Evolutionary conservation across 92 coral and sea anemone genomes (phyloP).

Genomic region (Epizoanthus stellaris): DNA sequence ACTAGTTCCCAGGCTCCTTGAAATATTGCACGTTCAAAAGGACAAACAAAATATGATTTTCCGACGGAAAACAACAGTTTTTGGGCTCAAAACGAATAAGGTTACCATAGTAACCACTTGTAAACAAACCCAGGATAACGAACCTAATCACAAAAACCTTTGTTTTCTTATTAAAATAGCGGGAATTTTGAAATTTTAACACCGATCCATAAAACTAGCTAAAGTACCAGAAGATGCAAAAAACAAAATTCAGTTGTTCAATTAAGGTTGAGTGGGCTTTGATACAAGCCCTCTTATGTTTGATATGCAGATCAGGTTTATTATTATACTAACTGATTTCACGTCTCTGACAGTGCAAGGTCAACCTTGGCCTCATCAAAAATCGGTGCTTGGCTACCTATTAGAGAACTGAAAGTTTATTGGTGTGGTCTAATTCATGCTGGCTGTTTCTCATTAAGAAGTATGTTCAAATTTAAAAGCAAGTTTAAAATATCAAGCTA

Average conservation of each 20-base stretch:
- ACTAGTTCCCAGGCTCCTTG: constrained; percentile 18
- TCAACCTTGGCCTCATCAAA: no score
- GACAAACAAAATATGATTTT: neutral
- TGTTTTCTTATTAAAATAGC: neutral
- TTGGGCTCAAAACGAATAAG: neutral
- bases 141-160: neutral
- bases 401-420: no score
- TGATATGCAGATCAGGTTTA: no score
- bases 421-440: no score
- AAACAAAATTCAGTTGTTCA: neutral
- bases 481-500: no score
- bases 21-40: neutral
- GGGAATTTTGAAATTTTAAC: neutral
- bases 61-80: neutral
- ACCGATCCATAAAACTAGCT: neutral
- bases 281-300: no score
- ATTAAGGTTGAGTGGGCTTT: no score
- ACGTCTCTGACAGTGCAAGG: no score
- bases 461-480: no score
- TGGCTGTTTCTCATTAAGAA: no score
- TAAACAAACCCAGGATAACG: constrained; percentile 6
- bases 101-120: constrained; percentile 11
- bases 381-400: no score
- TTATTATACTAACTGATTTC: no score
- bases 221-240: neutral